phyloP scores from a whole-genome alignment of 2,113 vertebrate genomes.

The Podilymbus podiceps region DNA sequence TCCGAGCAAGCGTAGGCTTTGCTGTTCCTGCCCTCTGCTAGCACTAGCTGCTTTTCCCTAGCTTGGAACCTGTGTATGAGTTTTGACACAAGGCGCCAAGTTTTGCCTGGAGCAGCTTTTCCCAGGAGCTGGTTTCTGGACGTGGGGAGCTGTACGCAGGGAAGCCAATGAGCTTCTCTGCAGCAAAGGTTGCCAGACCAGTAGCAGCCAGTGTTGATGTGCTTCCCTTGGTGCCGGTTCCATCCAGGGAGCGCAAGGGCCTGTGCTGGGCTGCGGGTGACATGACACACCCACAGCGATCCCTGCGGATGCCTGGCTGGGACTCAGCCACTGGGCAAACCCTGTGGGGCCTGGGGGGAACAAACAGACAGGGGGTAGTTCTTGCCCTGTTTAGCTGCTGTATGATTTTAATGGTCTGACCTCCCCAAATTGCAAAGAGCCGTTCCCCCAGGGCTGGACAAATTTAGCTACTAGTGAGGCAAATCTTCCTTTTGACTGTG shows the following conservation, averaged over 20 bases:
- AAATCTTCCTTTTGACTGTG: background rate
- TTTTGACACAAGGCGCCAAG: background rate
- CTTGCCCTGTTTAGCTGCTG: background rate
- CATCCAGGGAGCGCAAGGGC: background rate
- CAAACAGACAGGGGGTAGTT: background rate
- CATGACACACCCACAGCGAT: rapidly evolving
- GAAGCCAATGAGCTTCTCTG: background rate
- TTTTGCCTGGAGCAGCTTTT: background rate
- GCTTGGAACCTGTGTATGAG: background rate
- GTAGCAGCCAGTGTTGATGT: background rate
- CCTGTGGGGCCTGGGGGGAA: background rate
- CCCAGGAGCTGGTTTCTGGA: background rate
- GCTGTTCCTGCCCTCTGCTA: background rate
- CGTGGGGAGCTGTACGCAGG: background rate
- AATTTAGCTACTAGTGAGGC: background rate
- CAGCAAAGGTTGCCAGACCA: rapidly evolving
- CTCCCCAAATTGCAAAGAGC: background rate
- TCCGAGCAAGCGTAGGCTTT: background rate
- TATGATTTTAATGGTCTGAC: background rate
- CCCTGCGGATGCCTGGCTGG: background rate
- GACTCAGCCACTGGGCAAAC: too few species aligned
- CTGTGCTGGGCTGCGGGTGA: background rate
- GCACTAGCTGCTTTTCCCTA: background rate
- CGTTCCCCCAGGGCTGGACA: background rate
- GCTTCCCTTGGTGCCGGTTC: background rate